phyloP scores from a whole-genome alignment of 2,888 invertebrate genomes.

The Galerucella pusilla region DNA sequence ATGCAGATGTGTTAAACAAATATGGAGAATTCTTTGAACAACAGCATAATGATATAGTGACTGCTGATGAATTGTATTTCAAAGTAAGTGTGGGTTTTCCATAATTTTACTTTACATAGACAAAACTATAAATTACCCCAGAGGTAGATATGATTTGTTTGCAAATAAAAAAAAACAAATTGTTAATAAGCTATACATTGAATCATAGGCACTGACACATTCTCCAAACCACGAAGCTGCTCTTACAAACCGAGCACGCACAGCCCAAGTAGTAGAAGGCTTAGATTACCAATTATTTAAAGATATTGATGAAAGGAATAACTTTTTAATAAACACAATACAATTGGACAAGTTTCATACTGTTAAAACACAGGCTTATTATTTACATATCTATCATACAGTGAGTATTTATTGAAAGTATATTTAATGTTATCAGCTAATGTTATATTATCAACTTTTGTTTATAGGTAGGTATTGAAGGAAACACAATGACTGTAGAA shows the following conservation, averaged over 20 bases:
- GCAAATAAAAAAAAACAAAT: too few relatives aligned
- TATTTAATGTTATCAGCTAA: not conserved
- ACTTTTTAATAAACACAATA: slow-evolving; percentile 79
- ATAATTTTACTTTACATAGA: too few relatives aligned
- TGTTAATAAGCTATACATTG: slow-evolving; percentile 17
- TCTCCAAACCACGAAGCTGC: slow-evolving; percentile 87
- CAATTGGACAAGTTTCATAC: slow-evolving; percentile 85
- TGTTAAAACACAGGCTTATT: slow-evolving; percentile 95
- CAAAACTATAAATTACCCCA: too few relatives aligned
- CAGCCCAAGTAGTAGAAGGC: slow-evolving; percentile 89
- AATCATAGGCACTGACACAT: slow-evolving; percentile 75
- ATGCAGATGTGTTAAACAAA: slow-evolving; percentile 91
- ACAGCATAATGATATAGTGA: slow-evolving; percentile 83
- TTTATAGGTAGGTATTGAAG: slow-evolving; percentile 85
- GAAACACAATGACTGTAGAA: slow-evolving; percentile 94
- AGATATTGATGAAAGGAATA: slow-evolving; percentile 86
- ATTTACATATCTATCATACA: slow-evolving; percentile 95
- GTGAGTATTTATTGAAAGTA: slow-evolving; percentile 60
- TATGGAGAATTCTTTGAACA: slow-evolving; percentile 95
- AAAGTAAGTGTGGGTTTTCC: slow-evolving; percentile 66
- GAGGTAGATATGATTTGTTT: too few relatives aligned
- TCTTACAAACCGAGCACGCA: slow-evolving; percentile 82
- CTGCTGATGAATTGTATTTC: slow-evolving; percentile 91
- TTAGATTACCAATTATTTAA: slow-evolving; percentile 83
- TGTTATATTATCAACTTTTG: slow-evolving; percentile 22